Conservation (phyloP, 2,888 invertebrate species). For the Dynastes hyllus region DNA sequence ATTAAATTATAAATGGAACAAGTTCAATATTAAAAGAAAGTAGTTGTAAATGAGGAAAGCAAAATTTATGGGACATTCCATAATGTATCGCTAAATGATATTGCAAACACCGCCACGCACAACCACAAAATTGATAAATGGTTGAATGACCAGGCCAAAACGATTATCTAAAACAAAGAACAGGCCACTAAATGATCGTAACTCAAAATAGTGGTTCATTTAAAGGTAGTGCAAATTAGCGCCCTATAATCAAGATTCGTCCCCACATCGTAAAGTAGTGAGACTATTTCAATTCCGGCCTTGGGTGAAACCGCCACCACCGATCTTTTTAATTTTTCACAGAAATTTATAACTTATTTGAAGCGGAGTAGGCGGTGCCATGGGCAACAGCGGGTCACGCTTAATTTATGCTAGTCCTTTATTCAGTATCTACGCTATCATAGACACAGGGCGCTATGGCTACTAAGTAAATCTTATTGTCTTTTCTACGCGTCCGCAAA, state of each 20-base stretch:
- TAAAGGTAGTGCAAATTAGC: constrained; percentile 63
- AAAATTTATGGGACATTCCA: constrained; percentile 20
- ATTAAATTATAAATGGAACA: constrained; percentile 19
- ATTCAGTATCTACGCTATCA: constrained; percentile 22
- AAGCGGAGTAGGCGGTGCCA: constrained; percentile 62
- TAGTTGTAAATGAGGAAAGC: not conserved
- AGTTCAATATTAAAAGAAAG: not conserved
- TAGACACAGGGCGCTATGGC: constrained; percentile 18
- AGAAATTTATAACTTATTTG: constrained; percentile 70
- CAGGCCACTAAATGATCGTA: constrained; percentile 41
- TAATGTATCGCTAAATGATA: constrained; percentile 43
- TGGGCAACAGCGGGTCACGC: constrained; percentile 63
- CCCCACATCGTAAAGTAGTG: constrained; percentile 70
- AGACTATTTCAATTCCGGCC: constrained; percentile 68
- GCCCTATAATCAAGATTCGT: constrained; percentile 67
- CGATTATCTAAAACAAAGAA: constrained; percentile 38
- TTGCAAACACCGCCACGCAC: constrained; percentile 20
- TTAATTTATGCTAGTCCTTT: constrained; percentile 58
- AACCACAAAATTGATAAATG: constrained; percentile 24
- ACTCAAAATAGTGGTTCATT: constrained; percentile 42
- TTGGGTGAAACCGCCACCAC: constrained; percentile 52
- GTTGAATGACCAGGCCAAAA: constrained; percentile 4
- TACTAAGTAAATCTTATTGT: constrained; percentile 38
- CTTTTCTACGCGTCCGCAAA: constrained; percentile 21
- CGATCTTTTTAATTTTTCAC: constrained; percentile 66